Evolutionary conservation across 2,113 vertebrate genomes (phyloP), one percentile per base, ranked within the genome.

Genomic region (Eretmochelys imbricata): DNA sequence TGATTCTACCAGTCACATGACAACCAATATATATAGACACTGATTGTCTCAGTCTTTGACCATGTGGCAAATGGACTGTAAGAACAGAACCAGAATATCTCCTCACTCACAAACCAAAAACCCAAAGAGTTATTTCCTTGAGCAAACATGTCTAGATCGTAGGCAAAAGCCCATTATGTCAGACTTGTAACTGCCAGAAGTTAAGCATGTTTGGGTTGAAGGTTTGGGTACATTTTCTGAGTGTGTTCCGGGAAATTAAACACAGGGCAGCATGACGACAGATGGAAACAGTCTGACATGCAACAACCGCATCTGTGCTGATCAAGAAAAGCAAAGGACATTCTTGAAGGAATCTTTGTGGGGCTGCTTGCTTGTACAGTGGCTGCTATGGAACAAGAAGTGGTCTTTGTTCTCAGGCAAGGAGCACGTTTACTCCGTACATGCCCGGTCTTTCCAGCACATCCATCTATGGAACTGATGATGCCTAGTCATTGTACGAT

Each of bases 311-410:
- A 35, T 6, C 24, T 54, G 57, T 27, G 72, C 31, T 35, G 29
- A 46, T 51, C 65, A 69, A 72, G 5, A 48, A 48, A 72, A 2
- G 7, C 24, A 35, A 27, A 13, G 29, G 46, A 9, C 72, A 42
- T 1, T 2, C 80, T 14, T n/a, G 59, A 65, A 46, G 27, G 12
- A 46, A 46, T 5, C 49, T 62, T 14, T 31, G 3, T 16, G 59
- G 35, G 22, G 2, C 48, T n/a, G 53, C 20, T 14, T 13, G 46
- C 31, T 50, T 11, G 48, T 3, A n/a, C 20, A 25, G 35, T 29
- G 42, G 12, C 16, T 57, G 9, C 14, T 24, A 35, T 22, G n/a
- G 69, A 1, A 1, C 2, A 62, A 14, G 5, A 0, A 38, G 20
- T 4, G 19, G 5, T 72, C 19, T 35, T 35, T 65, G 31, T 31